These are phyloP conservation scores for Scaptomyza parva DNA, from an alignment of 2,888 invertebrate genomes.

Conservation along the genomic window DNA sequence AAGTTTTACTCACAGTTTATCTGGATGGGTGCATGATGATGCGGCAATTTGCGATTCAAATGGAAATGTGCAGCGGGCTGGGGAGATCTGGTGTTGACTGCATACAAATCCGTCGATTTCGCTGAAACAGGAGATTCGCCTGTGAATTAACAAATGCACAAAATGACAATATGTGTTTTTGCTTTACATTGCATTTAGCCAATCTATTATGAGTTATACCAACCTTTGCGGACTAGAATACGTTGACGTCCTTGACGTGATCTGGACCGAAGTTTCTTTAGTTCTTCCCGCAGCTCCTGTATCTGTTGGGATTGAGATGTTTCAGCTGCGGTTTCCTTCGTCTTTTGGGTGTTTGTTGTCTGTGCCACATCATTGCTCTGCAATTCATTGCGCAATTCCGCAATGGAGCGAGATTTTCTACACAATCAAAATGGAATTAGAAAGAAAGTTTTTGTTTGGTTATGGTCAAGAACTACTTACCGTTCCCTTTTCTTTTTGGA, in stretches of 20 bases:
- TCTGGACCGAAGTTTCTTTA: slow-evolving; percentile 24
- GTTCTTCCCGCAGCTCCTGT: too few relatives aligned
- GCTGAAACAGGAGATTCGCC: slow-evolving; percentile 82
- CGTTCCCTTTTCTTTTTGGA: slow-evolving; percentile 70
- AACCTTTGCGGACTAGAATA: slow-evolving; percentile 64
- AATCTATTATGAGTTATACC: slow-evolving; percentile 40
- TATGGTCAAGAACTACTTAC: slow-evolving; percentile 40
- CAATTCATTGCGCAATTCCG: slow-evolving; percentile 77
- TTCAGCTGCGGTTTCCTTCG: slow-evolving; percentile 16
- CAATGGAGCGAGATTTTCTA: slow-evolving; percentile 84
- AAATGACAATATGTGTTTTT: slow-evolving; percentile 33
- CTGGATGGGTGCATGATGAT: slow-evolving; percentile 59
- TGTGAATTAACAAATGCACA: slow-evolving; percentile 68
- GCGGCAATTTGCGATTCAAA: slow-evolving; percentile 73
- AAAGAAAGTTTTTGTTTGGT: not conserved
- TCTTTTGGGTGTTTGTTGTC: slow-evolving; percentile 26
- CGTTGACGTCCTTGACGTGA: slow-evolving; percentile 47
- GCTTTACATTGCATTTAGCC: slow-evolving; percentile 41
- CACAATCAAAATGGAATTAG: not conserved
- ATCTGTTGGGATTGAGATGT: not conserved
- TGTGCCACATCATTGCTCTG: slow-evolving; percentile 79
- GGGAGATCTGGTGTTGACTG: not conserved
- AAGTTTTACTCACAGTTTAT: slow-evolving; percentile 54
- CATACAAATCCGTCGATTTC: slow-evolving; percentile 60
- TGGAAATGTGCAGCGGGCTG: slow-evolving; percentile 82